These are phyloP conservation scores for Carabus problematicus DNA, from an alignment of 2,888 invertebrate genomes.

Conservation along the genomic window DNA sequence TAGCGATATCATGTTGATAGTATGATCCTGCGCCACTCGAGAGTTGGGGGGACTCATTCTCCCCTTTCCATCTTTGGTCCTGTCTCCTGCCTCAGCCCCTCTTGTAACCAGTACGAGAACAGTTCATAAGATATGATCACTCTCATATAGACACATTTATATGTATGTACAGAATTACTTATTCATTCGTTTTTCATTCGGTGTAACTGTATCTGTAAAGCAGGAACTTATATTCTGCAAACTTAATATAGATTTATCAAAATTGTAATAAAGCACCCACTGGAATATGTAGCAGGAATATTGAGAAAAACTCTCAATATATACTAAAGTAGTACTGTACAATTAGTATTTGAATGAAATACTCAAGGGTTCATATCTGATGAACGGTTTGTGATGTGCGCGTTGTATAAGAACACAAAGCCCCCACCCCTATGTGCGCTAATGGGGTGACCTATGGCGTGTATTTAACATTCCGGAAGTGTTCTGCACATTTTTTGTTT, in stretches of 20 bases:
- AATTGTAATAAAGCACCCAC: too few relatives aligned
- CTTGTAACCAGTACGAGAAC: slow-evolving; percentile 9
- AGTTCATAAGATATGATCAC: slow-evolving; percentile 29
- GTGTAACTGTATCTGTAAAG: too few relatives aligned
- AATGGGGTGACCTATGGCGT: slow-evolving; percentile 55
- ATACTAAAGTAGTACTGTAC: too few relatives aligned
- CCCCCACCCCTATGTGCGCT: slow-evolving; percentile 48
- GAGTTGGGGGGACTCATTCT: slow-evolving; percentile 7
- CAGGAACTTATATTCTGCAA: too few relatives aligned
- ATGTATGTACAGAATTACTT: too few relatives aligned
- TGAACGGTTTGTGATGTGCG: slow-evolving; percentile 18
- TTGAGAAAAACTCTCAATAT: too few relatives aligned
- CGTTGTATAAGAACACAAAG: slow-evolving; percentile 43
- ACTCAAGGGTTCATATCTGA: slow-evolving; percentile 17
- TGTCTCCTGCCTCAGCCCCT: neutral
- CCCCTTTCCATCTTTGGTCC: neutral
- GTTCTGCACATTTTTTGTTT: slow-evolving; percentile 55
- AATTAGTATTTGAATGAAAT: too few relatives aligned
- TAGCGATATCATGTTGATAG: slow-evolving; percentile 55
- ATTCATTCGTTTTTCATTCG: too few relatives aligned
- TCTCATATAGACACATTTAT: neutral
- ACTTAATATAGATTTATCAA: too few relatives aligned
- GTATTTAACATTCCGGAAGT: slow-evolving; percentile 56
- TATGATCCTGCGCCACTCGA: slow-evolving; percentile 47
- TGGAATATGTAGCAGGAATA: too few relatives aligned